Base-by-base conservation (phyloP, 92 coral and sea anemone genomes). In the Palythoa caribaeorum region DNA sequence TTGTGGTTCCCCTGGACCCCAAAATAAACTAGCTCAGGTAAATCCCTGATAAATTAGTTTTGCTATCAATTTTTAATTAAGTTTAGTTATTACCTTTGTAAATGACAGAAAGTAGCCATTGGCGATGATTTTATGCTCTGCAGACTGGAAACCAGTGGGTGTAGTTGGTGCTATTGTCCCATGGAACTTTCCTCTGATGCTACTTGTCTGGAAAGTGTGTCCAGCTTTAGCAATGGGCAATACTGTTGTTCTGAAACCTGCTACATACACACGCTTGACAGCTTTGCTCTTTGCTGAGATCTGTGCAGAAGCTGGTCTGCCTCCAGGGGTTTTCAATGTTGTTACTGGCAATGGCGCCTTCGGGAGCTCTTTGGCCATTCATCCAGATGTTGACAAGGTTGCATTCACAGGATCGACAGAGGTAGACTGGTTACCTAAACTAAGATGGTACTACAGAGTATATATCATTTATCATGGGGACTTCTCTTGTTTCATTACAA, bases 161-260 rank as follows among this genome's bases (percentile, higher is more conserved):
- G 99, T 97, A 2, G 97, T 97, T 76, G 99, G 94, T 70, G 99
- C 98, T n/a, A 97, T 97, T 28, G 99, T 97, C 8, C 99, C 99
- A 0, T 97, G 99, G 99, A 97, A 97, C 89, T 97, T 97, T 63
- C 99, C 99, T 0, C 72, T 97, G 1, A 97, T 97, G 99, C 84
- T 97, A 12, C 95, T 97, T 3, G 94, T 95, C 76, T 97, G 99
- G 99, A 97, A 97, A 83, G 99, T 97, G n/a, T 97, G 99, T 73
- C 99, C 99, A 19, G 99, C 99, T 9, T 88, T 95, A 19, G 99
- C 99, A 44, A 97, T 95, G 99, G 99, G 99, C 0, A 97, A 97
- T 91, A 95, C 99, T 11, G 98, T 97, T 1, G 99, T 97, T 14
- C 93, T 97, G 9, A 97, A 97, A 63, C 99, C 99, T 28, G 99